Evolutionary conservation across 2,113 vertebrate genomes (phyloP).

Genomic region (Vireo altiloquus): DNA sequence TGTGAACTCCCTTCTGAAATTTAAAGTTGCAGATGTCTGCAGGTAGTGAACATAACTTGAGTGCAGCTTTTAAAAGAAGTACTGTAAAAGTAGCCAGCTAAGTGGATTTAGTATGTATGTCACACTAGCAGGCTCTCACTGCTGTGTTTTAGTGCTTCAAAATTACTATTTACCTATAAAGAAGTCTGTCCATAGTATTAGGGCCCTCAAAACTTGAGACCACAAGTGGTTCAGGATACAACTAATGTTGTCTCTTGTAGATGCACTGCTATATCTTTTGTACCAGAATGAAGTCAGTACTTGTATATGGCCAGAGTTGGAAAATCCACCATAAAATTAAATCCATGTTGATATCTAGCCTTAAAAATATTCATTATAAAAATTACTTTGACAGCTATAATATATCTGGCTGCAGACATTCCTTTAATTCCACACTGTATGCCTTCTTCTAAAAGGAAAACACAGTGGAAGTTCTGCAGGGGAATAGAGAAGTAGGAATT

Average conservation of each 20-base stretch:
- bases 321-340: not conserved
- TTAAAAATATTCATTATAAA: not conserved
- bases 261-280: not conserved
- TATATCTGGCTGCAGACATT: not conserved
- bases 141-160: not conserved
- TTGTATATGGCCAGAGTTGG: not conserved
- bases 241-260: not conserved
- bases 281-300: not conserved
- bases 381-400: not conserved
- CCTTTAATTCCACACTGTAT: not conserved
- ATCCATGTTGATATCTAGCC: not conserved
- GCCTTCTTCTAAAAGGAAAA: not conserved
- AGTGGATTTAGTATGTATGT: not conserved
- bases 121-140: not conserved
- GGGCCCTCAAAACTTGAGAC: not conserved
- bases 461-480: not conserved
- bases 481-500: not conserved
- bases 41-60: not conserved
- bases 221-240: not conserved
- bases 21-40: not conserved
- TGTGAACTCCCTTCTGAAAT: not conserved
- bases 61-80: not conserved
- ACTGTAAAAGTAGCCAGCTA: not conserved
- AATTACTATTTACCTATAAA: not conserved
- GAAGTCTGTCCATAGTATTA: constrained; percentile 13